Evolutionary conservation across 2,888 invertebrate species (phyloP).

Genomic region (Chloroclystis v-ata): DNA sequence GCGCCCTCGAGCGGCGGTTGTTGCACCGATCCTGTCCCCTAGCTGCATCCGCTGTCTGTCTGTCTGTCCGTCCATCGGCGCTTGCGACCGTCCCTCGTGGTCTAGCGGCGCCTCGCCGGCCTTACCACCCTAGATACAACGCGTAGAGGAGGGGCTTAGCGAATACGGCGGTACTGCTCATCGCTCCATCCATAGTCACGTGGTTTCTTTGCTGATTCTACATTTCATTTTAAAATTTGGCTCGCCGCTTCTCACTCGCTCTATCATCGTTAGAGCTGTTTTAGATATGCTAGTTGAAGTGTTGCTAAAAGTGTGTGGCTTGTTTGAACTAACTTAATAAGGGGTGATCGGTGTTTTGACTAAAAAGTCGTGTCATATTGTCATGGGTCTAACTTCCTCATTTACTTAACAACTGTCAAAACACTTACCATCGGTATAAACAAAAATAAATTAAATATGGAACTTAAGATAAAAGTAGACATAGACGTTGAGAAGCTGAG

Average conservation of each 20-base stretch:
- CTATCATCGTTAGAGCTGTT: constrained; percentile 48
- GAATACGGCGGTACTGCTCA: constrained; percentile 33
- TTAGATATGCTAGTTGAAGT: constrained; percentile 43
- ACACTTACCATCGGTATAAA: constrained; percentile 39
- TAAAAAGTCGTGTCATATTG: constrained; percentile 11
- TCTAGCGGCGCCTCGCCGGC: constrained; percentile 22
- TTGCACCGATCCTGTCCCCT: constrained; percentile 41
- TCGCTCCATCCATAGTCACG: constrained; percentile 33
- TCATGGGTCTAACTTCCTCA: constrained; percentile 13
- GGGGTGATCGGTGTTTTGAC: constrained; percentile 46
- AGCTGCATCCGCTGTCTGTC: constrained; percentile 55
- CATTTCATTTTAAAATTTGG: constrained; percentile 28
- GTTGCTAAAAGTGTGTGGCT: constrained; percentile 20
- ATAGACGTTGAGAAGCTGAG: constrained; percentile 66
- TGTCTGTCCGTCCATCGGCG: constrained; percentile 46
- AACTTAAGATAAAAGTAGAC: constrained; percentile 22
- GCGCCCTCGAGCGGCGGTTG: constrained; percentile 38
- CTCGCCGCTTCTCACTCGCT: constrained; percentile 51
- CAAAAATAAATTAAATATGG: constrained; percentile 28
- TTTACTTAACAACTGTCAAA: constrained; percentile 30
- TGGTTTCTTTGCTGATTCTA: constrained; percentile 39
- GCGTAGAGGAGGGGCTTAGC: constrained; percentile 19
- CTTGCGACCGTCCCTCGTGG: constrained; percentile 37
- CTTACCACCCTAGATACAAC: too few relatives aligned
- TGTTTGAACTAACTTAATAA: constrained; percentile 16